Conservation (phyloP, 1,140 invertebrate species). For the Artemia franciscana region DNA sequence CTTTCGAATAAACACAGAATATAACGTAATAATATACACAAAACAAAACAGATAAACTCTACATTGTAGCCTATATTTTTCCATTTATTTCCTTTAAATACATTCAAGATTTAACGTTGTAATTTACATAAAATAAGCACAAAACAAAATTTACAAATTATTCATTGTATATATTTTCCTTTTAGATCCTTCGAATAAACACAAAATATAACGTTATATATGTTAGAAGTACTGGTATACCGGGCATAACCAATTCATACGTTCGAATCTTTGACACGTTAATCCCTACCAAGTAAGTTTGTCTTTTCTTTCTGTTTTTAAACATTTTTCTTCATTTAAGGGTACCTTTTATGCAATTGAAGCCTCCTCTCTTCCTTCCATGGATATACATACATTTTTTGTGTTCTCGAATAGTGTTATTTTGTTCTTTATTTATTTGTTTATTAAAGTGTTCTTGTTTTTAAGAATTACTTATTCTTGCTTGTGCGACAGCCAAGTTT, state of each 20-base stretch:
- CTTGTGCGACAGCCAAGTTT: too few relatives aligned
- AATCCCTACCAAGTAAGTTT: slow-evolving; percentile 28
- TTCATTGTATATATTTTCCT: neutral
- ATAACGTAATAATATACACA: neutral
- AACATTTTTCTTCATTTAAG: too few relatives aligned
- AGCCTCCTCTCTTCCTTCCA: too few relatives aligned
- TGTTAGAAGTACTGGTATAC: slow-evolving; percentile 49
- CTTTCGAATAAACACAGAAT: slow-evolving; percentile 35
- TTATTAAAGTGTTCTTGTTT: too few relatives aligned
- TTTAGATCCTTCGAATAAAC: slow-evolving; percentile 64
- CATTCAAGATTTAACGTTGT: slow-evolving; percentile 8
- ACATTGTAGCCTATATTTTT: slow-evolving; percentile 1
- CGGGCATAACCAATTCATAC: slow-evolving; percentile 53
- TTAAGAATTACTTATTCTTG: too few relatives aligned
- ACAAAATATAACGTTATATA: slow-evolving; percentile 81
- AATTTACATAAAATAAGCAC: neutral
- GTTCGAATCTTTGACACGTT: slow-evolving; percentile 59
- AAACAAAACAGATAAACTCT: neutral
- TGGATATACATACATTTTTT: too few relatives aligned
- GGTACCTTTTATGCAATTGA: too few relatives aligned
- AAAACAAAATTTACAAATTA: neutral
- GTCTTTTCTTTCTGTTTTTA: too few relatives aligned
- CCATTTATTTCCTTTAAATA: neutral
- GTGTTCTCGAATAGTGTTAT: too few relatives aligned
- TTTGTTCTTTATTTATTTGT: too few relatives aligned